Evolutionary conservation across 1,140 invertebrate species (phyloP).

Genomic region (Varroa destructor): DNA sequence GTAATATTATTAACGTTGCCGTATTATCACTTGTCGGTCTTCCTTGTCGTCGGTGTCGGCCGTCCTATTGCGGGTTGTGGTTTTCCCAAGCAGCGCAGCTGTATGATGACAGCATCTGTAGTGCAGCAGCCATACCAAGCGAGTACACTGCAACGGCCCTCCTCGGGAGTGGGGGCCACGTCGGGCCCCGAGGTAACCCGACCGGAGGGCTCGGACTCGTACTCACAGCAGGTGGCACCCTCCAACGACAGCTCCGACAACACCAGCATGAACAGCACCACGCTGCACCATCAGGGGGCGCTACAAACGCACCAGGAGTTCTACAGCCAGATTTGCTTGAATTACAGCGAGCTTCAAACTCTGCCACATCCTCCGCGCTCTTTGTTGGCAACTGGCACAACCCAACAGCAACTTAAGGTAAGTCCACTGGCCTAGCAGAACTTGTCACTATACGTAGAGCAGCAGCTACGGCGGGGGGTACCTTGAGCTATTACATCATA

Average conservation of each 20-base stretch:
- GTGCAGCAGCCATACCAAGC: conserved; percentile 26
- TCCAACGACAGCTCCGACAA: conserved; percentile 25
- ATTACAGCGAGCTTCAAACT: conserved; percentile 27
- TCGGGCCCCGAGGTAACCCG: neutral
- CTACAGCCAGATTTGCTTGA: conserved; percentile 27
- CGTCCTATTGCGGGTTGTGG: neutral
- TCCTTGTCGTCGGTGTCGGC: too few relatives aligned
- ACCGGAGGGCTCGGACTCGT: conserved; percentile 23
- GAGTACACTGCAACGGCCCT: conserved; percentile 24
- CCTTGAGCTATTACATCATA: too few relatives aligned
- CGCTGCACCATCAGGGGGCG: conserved; percentile 6
- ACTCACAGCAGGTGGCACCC: conserved; percentile 20
- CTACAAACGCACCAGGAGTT: conserved; percentile 2
- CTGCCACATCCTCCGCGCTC: conserved; percentile 23
- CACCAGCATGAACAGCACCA: conserved; percentile 18
- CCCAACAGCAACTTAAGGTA: conserved; percentile 27
- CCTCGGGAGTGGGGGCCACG: conserved; percentile 5
- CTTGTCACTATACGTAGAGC: too few relatives aligned
- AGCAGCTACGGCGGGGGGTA: too few relatives aligned
- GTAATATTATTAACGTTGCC: too few relatives aligned
- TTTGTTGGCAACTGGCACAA: conserved; percentile 25
- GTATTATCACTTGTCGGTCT: too few relatives aligned
- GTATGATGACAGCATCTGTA: conserved; percentile 27
- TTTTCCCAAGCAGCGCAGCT: conserved; percentile 17
- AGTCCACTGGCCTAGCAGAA: neutral